Evolutionary conservation across 1,140 invertebrate genomes (phyloP), one percentile per base, ranked within the genome.

Genomic region (Uloborus diversus): DNA sequence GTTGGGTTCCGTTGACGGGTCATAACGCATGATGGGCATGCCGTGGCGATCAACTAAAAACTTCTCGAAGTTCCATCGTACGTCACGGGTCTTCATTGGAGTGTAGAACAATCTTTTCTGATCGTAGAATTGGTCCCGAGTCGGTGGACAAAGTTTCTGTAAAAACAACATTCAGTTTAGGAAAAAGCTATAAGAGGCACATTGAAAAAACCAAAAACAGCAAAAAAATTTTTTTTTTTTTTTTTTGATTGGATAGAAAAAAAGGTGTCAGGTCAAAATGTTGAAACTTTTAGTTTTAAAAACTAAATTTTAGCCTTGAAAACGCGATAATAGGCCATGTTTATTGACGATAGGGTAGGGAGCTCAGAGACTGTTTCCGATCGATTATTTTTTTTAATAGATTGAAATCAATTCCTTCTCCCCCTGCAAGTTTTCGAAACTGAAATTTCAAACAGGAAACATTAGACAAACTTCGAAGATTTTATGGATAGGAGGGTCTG

Each of bases 51-150:
- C 84, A 4, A 91, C 86, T 11, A 91, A 83, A 83, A 91, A 90
- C 70, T 90, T 90, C 83, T 91, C 90, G 82, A 88, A 91, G 84
- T 91, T 91, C 90, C 90, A 90, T 32, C 87, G 85, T 33, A 91
- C 84, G 83, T 91, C 90, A 65, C 84, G 86, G 27, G 83, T 85
- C 47, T 84, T 84, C 37, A 89, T 79, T 32, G 86, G 86, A 5
- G 85, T 81, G 82, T 89, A 90, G 81, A 85, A 87, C 13, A 90
- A 83, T 14, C 85, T 83, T 3, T 84, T 62, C 32, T 84, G 83
- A 33, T 83, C 81, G 0, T 83, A 80, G 78, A 86, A 88, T 2
- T 83, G 81, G 59, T 86, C 84, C 56, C 85, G 79, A 9, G 86
- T 84, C 20, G 83, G 35, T n/a, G 86, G 85, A 68, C 85, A 86